Percentiles rank a stretch among this genome's conserved stretches.
These are phyloP conservation scores for Parthenolecanium corni DNA, from an alignment of 2,888 invertebrate genomes.

Conservation along the genomic window DNA sequence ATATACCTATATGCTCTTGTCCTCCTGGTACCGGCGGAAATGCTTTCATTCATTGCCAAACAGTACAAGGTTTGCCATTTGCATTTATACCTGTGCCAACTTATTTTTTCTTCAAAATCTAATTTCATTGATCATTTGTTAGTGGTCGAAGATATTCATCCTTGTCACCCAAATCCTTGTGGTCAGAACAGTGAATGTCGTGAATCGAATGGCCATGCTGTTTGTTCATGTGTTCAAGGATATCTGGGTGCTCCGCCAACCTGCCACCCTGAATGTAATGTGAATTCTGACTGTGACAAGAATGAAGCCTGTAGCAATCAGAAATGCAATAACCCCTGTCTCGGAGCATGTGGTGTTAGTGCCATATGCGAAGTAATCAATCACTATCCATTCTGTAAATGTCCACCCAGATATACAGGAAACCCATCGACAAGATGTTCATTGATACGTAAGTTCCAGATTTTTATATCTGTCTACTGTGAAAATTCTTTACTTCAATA, in stretches of 20 bases:
- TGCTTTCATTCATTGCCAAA: constrained; percentile 51
- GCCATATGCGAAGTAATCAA: constrained; percentile 61
- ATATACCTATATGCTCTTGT: constrained; percentile 67
- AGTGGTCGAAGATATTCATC: constrained; percentile 36
- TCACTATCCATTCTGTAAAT: constrained; percentile 63
- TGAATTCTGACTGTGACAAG: constrained; percentile 60
- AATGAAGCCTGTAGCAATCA: constrained; percentile 62
- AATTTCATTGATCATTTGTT: constrained; percentile 17
- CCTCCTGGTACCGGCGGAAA: constrained; percentile 51
- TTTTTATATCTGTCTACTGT: constrained; percentile 33
- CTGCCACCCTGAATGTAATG: constrained; percentile 65
- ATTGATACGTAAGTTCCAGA: not conserved
- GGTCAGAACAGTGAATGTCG: constrained; percentile 64
- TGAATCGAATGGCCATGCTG: constrained; percentile 52
- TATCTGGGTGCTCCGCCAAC: constrained; percentile 61
- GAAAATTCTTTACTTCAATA: not conserved
- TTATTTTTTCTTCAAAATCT: not conserved
- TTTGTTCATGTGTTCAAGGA: constrained; percentile 60
- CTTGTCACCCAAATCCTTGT: constrained; percentile 60
- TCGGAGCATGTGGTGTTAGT: constrained; percentile 58
- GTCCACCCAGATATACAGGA: constrained; percentile 48
- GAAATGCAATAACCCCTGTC: constrained; percentile 66
- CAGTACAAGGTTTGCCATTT: constrained; percentile 31
- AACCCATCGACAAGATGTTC: constrained; percentile 51
- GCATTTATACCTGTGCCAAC: not conserved